Conservation (phyloP, 2,113 vertebrate genomes). For the Delphinapterus leucas region DNA sequence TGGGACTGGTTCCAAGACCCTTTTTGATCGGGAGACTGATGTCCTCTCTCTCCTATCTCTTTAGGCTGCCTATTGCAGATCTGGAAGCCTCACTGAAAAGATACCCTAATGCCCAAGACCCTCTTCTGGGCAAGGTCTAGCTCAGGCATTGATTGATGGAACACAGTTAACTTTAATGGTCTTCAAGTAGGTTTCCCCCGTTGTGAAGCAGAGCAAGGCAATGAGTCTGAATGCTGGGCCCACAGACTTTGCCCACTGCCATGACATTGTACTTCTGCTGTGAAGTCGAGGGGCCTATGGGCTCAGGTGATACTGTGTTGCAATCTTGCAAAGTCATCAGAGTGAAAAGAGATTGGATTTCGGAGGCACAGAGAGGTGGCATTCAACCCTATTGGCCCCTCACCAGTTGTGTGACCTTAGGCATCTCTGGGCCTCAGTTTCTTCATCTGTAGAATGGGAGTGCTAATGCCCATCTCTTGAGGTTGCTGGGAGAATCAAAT, state of each 20-base stretch:
- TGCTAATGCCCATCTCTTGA: not conserved
- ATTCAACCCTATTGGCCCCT: not conserved
- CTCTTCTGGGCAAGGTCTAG: constrained; percentile 86
- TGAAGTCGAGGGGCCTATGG: not conserved
- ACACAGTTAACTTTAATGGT: not conserved
- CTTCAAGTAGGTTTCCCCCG: not conserved
- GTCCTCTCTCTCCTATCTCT: not conserved
- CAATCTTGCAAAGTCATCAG: not conserved
- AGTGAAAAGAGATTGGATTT: not conserved
- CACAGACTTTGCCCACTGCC: not conserved
- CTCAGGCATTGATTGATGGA: constrained; percentile 80
- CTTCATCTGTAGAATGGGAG: not conserved
- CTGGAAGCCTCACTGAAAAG: constrained; percentile 87
- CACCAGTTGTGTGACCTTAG: not conserved
- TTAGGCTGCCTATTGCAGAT: constrained; percentile 87
- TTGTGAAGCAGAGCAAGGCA: not conserved
- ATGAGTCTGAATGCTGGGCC: not conserved
- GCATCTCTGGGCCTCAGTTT: not conserved
- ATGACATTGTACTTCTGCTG: not conserved
- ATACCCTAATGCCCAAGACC: constrained; percentile 87
- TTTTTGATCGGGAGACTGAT: not conserved
- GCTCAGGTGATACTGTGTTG: not conserved
- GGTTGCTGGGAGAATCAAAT: not conserved
- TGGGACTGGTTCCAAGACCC: not conserved
- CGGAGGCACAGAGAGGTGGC: not conserved